Evolutionary conservation across 92 coral and sea anemone species (phyloP).

Genomic region (Phenganax subtilis): DNA sequence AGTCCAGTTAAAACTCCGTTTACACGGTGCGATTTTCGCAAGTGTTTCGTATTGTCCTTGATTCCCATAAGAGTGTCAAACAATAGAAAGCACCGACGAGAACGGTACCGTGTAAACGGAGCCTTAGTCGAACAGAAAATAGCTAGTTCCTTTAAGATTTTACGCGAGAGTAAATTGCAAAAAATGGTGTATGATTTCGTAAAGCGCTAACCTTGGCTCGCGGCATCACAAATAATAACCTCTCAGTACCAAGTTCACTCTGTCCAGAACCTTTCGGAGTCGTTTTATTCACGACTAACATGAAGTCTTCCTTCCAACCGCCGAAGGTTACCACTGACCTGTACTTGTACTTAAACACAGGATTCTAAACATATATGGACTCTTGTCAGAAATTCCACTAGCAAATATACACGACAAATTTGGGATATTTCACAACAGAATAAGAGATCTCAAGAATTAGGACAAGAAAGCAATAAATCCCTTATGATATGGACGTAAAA

Average conservation of each 20-base stretch:
- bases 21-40: no score
- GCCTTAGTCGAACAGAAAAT: not conserved
- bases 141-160: not conserved
- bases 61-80: no score
- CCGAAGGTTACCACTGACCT: constrained; percentile 94
- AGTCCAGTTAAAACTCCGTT: no score
- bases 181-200: not conserved
- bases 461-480: no score
- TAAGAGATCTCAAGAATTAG: no score
- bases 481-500: no score
- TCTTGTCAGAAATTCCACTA: no score
- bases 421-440: no score
- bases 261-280: constrained; percentile 87
- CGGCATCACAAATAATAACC: constrained; percentile 85
- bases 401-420: no score
- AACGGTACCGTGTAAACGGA: no score
- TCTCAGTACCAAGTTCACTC: constrained; percentile 91
- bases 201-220: constrained; percentile 71
- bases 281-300: constrained; percentile 94
- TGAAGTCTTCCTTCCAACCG: constrained; percentile 96
- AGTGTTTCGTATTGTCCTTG: no score
- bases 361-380: constrained; percentile 27
- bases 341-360: constrained; percentile 64
- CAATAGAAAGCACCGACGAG: no score
- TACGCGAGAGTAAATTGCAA: not conserved